Base-by-base conservation (phyloP, 2,797 vertebrate genomes). In the Thripadectes ignobilis region DNA sequence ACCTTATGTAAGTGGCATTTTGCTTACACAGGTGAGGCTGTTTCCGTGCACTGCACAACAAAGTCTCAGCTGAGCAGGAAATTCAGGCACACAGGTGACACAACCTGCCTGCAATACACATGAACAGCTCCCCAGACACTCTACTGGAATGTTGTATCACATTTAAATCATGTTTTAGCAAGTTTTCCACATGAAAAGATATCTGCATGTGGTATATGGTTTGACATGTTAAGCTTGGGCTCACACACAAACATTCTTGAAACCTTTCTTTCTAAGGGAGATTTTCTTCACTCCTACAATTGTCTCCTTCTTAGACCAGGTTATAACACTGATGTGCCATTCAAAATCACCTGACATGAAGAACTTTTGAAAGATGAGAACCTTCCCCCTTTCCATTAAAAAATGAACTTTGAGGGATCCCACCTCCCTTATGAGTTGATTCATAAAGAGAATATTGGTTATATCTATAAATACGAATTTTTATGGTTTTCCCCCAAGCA, bases 241-340 rank as follows among this genome's bases (percentile, higher is more conserved):
- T 49, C 16, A 0, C 21, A 7, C 4, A 12, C 80, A 4, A 6
- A 29, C 9, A 0, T 2, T 10, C n/a, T 0, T 5, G 38, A 45
- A 91, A 15, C 13, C 21, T 39, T 17, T 22, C 19, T 39, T 21
- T 32, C 7, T 3, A 36, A 32, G 38, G 66, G 9, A 4, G 3
- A 16, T 79, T 63, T 54, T 21, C 67, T 36, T 12, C 3, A 14
- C 57, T 92, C 46, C 52, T 34, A 12, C 30, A 27, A 7, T 1
- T 27, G 4, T 32, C 54, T 30, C 17, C 59, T 58, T 36, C 89
- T 51, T 6, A 15, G 5, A 27, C 20, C 6, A 58, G 20, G 22
- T 45, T 48, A 45, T 67, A 59, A 65, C 24, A 43, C 12, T 4
- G 14, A 11, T 0, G 6, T 18, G 23, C 65, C 12, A 6, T 6